Evolutionary conservation across 1,140 invertebrate genomes (phyloP), one percentile per base, ranked within the genome.

Genomic region (Philopotamus ludificatus): DNA sequence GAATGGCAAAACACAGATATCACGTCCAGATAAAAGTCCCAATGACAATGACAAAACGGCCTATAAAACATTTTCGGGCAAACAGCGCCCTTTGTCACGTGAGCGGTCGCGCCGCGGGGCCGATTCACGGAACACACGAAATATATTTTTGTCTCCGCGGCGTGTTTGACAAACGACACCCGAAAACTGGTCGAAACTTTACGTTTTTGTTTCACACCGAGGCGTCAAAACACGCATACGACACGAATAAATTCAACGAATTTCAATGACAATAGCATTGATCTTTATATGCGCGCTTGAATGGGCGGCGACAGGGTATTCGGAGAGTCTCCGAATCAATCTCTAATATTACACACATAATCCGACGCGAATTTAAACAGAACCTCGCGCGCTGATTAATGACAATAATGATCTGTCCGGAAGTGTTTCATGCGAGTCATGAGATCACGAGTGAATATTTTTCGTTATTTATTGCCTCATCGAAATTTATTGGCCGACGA

Each of bases 1-100:
- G 57, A 39, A 25, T 21, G 34, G 34, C 25, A 9, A 42, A 70
- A 67, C 63, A 61, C 59, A 67, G 69, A 70, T 67, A 68, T 67
- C 66, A 54, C 51, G 58, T 53, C 47, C 58, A 41, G 65, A 70
- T 67, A 68, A 68, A 51, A 59, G 59, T 44, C 51, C 16, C n/a
- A 45, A 45, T 62, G 68, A 70, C 68, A 70, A 58, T 70, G 68
- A 70, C 57, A 67, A 70, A 70, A 66, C 45, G 65, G 44, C 50
- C 51, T 51, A 69, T 65, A 66, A 65, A 65, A 63, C 61, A 59
- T 61, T 67, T 57, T 62, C 58, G 59, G 65, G 55, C 59, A 66
- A 66, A 18, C 59, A 67, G 51, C 51, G 41, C 59, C 42, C 60
- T 59, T 65, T 59, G 62, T 59, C 66, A 44, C 25, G 39, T 60